Evolutionary conservation across 2,797 vertebrate species (phyloP), one percentile per base, ranked within the genome.

Genomic region (Zenarchopterus dispar): DNA sequence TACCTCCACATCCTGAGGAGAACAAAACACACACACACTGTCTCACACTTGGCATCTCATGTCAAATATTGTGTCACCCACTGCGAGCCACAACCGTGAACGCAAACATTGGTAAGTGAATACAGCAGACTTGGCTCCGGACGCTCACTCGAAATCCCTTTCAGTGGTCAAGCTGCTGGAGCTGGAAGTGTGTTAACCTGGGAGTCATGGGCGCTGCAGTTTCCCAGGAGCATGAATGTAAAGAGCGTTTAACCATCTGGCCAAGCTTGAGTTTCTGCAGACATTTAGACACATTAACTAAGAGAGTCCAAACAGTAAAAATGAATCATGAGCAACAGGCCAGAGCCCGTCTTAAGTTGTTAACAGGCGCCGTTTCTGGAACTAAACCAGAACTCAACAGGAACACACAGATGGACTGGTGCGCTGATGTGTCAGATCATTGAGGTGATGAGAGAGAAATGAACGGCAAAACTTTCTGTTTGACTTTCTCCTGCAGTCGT

Each of bases 1-100:
- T 94, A 93, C 91, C 71, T 90, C 86, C 71, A 84, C 84, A 85
- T 82, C 85, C 85, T 48, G 59, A 82, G 60, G 80, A 77, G 80
- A 88, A 80, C 78, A 81, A 75, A 80, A 47, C 31, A 62, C 56
- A 63, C 62, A 46, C 49, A 41, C 19, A 58, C 47, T 52, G 61
- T 58, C 84, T 67, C 77, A 77, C 85, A 89, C 79, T 84, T 87
- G 89, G 82, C 84, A 75, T 81, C 62, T 61, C 78, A 60, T 56
- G 72, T 91, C 85, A 88, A 78, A 86, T 76, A 80, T 83, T 70
- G 79, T 87, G 79, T 90, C 86, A 84, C 56, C 64, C 49, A 24
- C 80, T 76, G 72, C 0, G 54, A 80, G 77, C 60, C 77, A 22
- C 23, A 10, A 47, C 70, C 41, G 50, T 73, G 56, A 75, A 74